phyloP scores from a whole-genome alignment of 2,113 vertebrate species.

The Carlito syrichta region DNA sequence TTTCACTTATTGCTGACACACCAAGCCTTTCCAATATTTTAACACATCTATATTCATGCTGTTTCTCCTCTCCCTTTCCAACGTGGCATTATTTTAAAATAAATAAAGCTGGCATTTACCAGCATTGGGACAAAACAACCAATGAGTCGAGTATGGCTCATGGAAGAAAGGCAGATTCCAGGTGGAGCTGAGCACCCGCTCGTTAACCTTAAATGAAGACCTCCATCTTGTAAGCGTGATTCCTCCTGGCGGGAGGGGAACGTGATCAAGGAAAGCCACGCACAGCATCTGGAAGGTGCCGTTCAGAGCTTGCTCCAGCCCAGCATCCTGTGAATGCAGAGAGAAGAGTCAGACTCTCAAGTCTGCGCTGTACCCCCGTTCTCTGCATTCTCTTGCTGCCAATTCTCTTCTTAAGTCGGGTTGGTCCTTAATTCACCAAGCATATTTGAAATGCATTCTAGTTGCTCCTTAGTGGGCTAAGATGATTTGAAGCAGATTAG shows the following conservation, averaged over 20 bases:
- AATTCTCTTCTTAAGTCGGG: neutral
- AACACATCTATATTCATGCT: neutral
- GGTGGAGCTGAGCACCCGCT: fast-evolving
- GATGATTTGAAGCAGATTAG: neutral
- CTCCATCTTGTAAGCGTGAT: neutral
- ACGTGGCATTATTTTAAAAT: neutral
- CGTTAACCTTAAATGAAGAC: fast-evolving
- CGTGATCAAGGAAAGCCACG: fast-evolving
- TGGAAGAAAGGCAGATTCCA: neutral
- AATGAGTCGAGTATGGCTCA: neutral
- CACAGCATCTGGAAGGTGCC: fast-evolving
- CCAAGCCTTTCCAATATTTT: neutral
- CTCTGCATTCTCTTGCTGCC: neutral
- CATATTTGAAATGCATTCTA: neutral
- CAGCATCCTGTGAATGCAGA: fast-evolving
- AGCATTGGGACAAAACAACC: neutral
- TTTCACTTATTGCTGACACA: neutral
- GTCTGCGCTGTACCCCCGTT: fast-evolving
- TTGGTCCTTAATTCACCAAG: neutral
- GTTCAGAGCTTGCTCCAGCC: too few relatives aligned
- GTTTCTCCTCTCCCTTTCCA: neutral
- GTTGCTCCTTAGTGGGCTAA: neutral
- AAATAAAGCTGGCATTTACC: neutral
- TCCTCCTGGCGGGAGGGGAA: neutral
- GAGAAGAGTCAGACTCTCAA: fast-evolving